Evolutionary conservation across 2,797 vertebrate species (phyloP).

Genomic region (Acropternis orthonyx): DNA sequence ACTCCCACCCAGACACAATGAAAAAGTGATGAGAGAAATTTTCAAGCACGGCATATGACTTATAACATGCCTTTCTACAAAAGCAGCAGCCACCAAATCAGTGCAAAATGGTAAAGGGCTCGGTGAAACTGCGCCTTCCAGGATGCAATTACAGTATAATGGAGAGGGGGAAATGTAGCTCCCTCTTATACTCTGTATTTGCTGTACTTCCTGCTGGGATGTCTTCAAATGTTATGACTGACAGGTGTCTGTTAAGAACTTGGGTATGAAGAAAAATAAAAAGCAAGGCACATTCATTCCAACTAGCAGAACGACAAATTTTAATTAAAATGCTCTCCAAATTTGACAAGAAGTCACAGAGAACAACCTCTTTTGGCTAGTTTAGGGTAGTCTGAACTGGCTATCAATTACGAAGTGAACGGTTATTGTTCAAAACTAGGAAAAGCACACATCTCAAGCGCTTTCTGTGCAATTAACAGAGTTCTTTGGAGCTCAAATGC

Average conservation of each 20-base stretch:
- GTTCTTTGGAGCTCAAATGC: neutral
- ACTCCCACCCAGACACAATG: neutral
- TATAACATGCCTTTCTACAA: neutral
- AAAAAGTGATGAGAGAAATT: neutral
- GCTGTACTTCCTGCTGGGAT: neutral
- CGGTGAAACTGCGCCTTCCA: rapidly evolving
- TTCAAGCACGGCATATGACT: neutral
- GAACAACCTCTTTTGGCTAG: neutral
- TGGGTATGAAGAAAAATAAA: neutral
- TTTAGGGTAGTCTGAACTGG: neutral
- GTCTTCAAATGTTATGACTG: neutral
- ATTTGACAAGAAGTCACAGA: neutral
- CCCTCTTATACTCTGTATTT: neutral
- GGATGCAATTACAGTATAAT: neutral
- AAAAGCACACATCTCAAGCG: neutral
- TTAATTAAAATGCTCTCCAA: neutral
- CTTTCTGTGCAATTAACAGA: neutral
- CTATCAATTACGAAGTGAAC: neutral
- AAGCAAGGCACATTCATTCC: neutral
- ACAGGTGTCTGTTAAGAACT: neutral
- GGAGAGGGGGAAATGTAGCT: neutral
- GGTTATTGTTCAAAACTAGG: neutral
- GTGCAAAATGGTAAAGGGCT: neutral
- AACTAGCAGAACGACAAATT: neutral
- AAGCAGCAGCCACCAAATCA: neutral